phyloP scores from a whole-genome alignment of 2,113 vertebrate genomes.

The Myocastor coypus region DNA sequence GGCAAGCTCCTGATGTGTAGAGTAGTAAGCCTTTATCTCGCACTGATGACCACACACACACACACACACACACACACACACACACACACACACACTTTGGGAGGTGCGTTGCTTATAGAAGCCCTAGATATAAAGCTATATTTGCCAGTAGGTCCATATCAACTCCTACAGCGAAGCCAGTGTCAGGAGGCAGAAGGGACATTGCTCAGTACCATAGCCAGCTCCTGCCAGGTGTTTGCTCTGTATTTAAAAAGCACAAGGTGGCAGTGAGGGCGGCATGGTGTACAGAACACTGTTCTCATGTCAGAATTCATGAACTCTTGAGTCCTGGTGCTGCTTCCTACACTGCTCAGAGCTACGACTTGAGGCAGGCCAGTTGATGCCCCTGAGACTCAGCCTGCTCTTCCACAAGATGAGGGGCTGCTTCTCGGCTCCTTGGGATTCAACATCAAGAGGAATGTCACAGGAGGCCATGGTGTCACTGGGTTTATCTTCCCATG shows the following conservation, averaged over 20 bases:
- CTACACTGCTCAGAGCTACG: not conserved
- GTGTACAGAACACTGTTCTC: not conserved
- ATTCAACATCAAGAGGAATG: not conserved
- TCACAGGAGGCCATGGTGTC: not conserved
- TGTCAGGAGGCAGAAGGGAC: not conserved
- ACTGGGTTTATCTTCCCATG: slow-evolving; percentile 7
- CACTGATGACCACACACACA: not conserved
- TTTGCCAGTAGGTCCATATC: not conserved
- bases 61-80: not conserved
- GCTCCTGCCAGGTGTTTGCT: not conserved
- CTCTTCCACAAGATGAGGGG: not conserved
- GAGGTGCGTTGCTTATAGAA: not conserved
- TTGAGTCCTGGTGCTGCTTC: not conserved
- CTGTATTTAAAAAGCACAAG: not conserved
- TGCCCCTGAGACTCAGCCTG: not conserved
- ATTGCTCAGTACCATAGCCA: not conserved
- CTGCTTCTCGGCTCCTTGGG: not conserved
- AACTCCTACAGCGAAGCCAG: not conserved
- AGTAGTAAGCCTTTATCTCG: not conserved
- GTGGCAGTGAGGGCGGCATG: not conserved
- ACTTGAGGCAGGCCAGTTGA: not conserved
- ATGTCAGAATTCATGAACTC: not conserved
- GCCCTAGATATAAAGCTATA: not conserved
- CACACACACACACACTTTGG: not conserved
- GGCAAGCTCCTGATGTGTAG: not conserved